These are phyloP conservation scores for Ganaspis brasiliensis DNA, from an alignment of 2,888 invertebrate species.

Conservation along the genomic window DNA sequence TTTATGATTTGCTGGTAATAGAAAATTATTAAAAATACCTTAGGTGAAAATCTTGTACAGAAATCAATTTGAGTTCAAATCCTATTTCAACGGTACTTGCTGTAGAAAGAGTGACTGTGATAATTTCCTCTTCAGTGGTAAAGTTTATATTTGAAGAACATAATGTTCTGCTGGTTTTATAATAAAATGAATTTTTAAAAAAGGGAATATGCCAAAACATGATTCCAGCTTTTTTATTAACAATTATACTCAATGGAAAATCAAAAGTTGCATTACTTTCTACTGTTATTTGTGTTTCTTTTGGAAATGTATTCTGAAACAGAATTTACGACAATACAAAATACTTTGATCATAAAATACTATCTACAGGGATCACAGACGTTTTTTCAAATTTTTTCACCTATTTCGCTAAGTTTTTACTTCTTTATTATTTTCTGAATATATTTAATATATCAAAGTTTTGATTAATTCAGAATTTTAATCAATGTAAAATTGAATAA, in stretches of 20 bases:
- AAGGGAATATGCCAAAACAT: slow-evolving; percentile 90
- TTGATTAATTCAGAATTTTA: too few species aligned
- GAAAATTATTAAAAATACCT: too few species aligned
- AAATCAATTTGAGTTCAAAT: slow-evolving; percentile 83
- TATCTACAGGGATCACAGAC: too few species aligned
- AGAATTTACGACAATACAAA: too few species aligned
- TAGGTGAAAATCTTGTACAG: slow-evolving; percentile 84
- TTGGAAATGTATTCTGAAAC: slow-evolving; percentile 55
- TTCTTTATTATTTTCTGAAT: too few species aligned
- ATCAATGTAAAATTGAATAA: too few species aligned
- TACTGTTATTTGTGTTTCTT: slow-evolving; percentile 73
- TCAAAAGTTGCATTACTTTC: slow-evolving; percentile 81
- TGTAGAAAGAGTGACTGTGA: slow-evolving; percentile 85
- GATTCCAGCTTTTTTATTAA: slow-evolving; percentile 88
- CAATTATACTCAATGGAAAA: slow-evolving; percentile 88
- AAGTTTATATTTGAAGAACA: slow-evolving; percentile 84
- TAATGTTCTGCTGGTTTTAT: slow-evolving; percentile 82
- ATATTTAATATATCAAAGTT: too few species aligned
- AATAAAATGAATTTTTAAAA: slow-evolving; percentile 59
- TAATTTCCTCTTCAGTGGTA: slow-evolving; percentile 80
- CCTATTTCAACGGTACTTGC: slow-evolving; percentile 83
- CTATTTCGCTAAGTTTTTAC: too few species aligned
- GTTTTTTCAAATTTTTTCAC: too few species aligned
- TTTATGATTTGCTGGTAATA: too few species aligned
- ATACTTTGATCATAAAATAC: too few species aligned